A percentile compares a stretch with the other conserved stretches of the same genome.
These are phyloP conservation scores for Agrypnia vestita DNA, from an alignment of 1,140 invertebrate genomes.

Conservation along the genomic window DNA sequence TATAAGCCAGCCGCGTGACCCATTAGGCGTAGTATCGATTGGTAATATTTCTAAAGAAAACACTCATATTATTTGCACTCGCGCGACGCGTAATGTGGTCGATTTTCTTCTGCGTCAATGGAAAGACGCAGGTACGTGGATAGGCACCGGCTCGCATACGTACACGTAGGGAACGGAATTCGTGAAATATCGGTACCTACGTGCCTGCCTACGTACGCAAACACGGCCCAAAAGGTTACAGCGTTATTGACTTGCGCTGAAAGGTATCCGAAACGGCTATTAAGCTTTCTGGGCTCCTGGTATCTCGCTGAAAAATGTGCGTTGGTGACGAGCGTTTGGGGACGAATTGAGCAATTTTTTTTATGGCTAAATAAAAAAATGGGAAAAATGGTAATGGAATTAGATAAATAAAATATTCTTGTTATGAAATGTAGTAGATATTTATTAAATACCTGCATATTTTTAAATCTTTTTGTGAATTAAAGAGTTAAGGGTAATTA, in stretches of 20 bases:
- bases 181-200: not conserved
- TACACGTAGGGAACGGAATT: not conserved
- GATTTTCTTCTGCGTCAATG: slow-evolving; percentile 9
- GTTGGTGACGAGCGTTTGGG: not conserved
- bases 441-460: too few species aligned
- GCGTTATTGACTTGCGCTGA: not conserved
- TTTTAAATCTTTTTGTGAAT: too few species aligned
- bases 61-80: not conserved
- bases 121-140: not conserved
- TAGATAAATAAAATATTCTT: too few species aligned
- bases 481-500: too few species aligned
- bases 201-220: not conserved
- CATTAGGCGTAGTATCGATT: not conserved
- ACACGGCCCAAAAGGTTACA: slow-evolving; percentile 5
- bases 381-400: too few species aligned
- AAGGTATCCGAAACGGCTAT: not conserved
- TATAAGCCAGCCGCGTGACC: too few species aligned
- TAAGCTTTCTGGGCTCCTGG: slow-evolving; percentile 16
- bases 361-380: too few species aligned
- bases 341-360: too few species aligned
- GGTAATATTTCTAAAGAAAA: not conserved
- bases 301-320: not conserved
- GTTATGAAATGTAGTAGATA: too few species aligned
- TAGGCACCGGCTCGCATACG: not conserved
- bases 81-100: not conserved